These are phyloP conservation scores for Gasterosteus nipponicus DNA, from an alignment of 2,113 vertebrate species.

Conservation along the genomic window DNA sequence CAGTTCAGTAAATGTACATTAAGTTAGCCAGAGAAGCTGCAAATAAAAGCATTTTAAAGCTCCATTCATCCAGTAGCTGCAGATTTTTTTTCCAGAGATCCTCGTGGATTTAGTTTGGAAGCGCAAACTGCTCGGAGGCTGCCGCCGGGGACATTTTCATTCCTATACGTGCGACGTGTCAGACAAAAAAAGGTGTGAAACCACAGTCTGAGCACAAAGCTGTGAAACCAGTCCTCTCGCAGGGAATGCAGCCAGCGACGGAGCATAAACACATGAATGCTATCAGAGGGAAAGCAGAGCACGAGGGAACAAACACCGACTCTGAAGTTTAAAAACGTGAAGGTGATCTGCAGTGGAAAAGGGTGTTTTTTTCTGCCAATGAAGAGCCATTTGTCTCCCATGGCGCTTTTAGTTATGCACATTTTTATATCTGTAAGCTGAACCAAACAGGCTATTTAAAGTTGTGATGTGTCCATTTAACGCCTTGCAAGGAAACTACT, in stretches of 20 bases:
- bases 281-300: neutral
- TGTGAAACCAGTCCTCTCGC: slow-evolving; percentile 48
- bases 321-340: neutral
- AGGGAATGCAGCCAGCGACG: slow-evolving; percentile 8
- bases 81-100: neutral
- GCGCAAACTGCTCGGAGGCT: neutral
- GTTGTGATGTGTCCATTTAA: neutral
- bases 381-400: neutral
- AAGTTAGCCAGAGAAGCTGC: neutral
- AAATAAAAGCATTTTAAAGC: no score
- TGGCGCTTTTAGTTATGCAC: neutral
- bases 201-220: slow-evolving; percentile 36
- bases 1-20: neutral
- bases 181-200: slow-evolving; percentile 35
- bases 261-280: slow-evolving; percentile 16
- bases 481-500: neutral
- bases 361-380: neutral
- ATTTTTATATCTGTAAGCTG: neutral
- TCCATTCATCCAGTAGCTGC: no score
- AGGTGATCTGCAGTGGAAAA: neutral
- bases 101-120: neutral
- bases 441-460: neutral
- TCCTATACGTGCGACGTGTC: slow-evolving; percentile 12
- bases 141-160: slow-evolving; percentile 11
- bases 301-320: neutral